Evolutionary conservation across 2,888 invertebrate genomes (phyloP), one percentile per base, ranked within the genome.

Genomic region (Phasia obesa): DNA sequence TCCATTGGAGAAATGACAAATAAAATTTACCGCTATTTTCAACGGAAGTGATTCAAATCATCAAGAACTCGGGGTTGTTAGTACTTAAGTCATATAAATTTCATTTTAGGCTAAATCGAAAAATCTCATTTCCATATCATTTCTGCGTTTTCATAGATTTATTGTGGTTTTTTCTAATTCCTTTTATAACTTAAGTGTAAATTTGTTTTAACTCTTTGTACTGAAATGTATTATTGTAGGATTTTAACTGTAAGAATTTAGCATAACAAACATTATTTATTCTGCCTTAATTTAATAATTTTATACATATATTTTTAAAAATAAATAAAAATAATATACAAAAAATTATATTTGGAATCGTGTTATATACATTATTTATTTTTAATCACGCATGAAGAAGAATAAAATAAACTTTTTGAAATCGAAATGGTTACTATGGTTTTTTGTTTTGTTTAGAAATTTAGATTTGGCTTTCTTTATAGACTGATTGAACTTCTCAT

Each of bases 31-130:
- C 81, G 71, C 81, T 85, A n/a, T 42, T 44, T 9, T 87, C 88
- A 87, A 87, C 86, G 86, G 86, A 86, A 89, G 87, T 88, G 87
- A 88, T 88, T 73, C 44, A 64, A 38, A 86, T 88, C 85, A 87
- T 88, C 75, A 71, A 81, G 60, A 87, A 87, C 89, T 89, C 89
- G 89, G 89, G 89, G 89, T 89, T 88, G 89, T 86, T 89, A 89
- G 88, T 85, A 85, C 86, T 86, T 89, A 89, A 89, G 89, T 76
- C 73, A 85, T 53, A 42, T n/a, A n/a, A n/a, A 55, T 35, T 47
- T 47, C 11, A 4, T 31, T 55, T 47, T 44, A 76, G 17, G 23
- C 1, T 23, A 27, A 27, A 13, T 42, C 7, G 3, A 25, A 25
- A 53, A 57, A 9, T 15, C 21, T 49, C 31, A n/a, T 11, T 19